Evolutionary conservation across 2,797 vertebrate genomes (phyloP).

Genomic region (Chloroceryle inda): DNA sequence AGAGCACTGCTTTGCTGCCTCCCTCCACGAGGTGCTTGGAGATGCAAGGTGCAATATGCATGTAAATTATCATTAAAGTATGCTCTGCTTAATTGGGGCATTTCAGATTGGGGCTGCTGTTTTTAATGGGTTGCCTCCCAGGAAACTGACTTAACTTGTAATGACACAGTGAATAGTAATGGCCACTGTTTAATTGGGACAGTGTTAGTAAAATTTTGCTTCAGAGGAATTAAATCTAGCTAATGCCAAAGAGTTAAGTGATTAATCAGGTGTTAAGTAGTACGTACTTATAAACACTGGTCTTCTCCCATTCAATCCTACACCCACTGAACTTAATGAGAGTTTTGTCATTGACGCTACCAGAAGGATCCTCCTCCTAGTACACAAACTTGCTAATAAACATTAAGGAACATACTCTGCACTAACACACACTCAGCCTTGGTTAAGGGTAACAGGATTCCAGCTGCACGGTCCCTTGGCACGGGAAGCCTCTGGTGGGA

Average conservation of each 20-base stretch:
- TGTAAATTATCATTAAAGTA: slow-evolving; percentile 53
- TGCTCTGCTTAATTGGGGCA: slow-evolving; percentile 48
- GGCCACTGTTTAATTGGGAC: slow-evolving; percentile 52
- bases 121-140: slow-evolving; percentile 64
- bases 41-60: slow-evolving; percentile 17
- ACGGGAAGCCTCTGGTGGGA: neutral
- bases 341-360: slow-evolving; percentile 23
- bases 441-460: neutral
- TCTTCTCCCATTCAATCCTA: slow-evolving; percentile 2
- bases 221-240: slow-evolving; percentile 57
- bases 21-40: slow-evolving; percentile 14
- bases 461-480: neutral
- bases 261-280: slow-evolving; percentile 62
- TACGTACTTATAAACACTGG: neutral
- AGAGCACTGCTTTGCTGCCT: neutral
- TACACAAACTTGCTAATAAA: neutral
- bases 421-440: neutral
- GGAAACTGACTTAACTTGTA: slow-evolving; percentile 64
- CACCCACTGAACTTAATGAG: slow-evolving; percentile 27
- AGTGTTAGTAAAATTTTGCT: slow-evolving; percentile 62
- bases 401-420: neutral
- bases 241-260: slow-evolving; percentile 45
- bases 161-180: slow-evolving; percentile 51
- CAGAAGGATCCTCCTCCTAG: neutral
- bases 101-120: slow-evolving; percentile 26